Percentiles rank a stretch among this genome's conserved stretches.
phyloP scores from a whole-genome alignment of 1,140 invertebrate genomes.

The Theocolax elegans region DNA sequence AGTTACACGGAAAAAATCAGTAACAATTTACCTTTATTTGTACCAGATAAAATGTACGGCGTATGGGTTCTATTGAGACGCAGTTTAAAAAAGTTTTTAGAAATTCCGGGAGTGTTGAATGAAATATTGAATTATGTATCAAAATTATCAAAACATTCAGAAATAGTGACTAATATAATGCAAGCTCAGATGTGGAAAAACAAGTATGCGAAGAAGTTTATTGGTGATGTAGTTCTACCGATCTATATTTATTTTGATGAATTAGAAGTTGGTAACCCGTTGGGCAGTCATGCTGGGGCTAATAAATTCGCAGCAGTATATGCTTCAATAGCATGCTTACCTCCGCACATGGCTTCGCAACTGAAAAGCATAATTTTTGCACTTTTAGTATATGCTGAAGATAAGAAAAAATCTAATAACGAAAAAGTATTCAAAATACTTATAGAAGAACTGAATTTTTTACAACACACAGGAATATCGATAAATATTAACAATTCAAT shows the following conservation, averaged over 20 bases:
- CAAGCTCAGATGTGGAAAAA: conserved; percentile 7
- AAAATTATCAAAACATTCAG: background rate
- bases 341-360: conserved; percentile 21
- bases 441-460: conserved; percentile 38
- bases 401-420: conserved; percentile 31
- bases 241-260: conserved; percentile 16
- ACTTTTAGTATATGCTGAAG: conserved; percentile 3
- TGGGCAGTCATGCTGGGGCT: conserved; percentile 15
- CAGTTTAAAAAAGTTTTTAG: conserved; percentile 21
- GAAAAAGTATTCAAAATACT: conserved; percentile 20
- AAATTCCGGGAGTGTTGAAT: conserved; percentile 17
- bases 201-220: background rate
- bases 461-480: background rate
- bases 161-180: background rate
- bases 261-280: conserved; percentile 9
- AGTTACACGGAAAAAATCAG: background rate
- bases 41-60: background rate
- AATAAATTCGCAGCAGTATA: conserved; percentile 18
- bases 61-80: background rate
- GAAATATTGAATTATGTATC: background rate
- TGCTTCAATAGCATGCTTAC: conserved; percentile 30
- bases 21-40: background rate
- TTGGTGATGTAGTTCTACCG: background rate
- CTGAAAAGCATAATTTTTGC: conserved; percentile 26
- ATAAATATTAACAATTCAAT: background rate